Base-by-base conservation (phyloP, 2,888 invertebrate species). In the Mantis religiosa region DNA sequence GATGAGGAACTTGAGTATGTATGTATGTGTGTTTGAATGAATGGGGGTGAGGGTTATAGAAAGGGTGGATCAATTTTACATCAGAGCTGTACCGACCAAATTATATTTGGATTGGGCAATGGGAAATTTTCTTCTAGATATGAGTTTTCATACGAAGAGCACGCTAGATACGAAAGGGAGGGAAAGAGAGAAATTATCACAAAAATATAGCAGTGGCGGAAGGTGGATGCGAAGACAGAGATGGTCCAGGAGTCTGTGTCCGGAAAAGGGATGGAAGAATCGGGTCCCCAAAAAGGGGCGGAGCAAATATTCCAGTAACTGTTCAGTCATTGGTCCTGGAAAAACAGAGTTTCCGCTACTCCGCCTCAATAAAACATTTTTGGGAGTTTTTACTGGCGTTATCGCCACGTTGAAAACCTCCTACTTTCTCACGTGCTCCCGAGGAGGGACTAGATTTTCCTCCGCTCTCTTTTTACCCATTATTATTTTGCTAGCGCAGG, bases 341-440 rank as follows among this genome's bases (percentile, higher is more conserved):
- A 85, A 71, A 71, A 88, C 88, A 54, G 84, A 82, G 87, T 87
- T 85, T 87, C 87, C 54, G 28, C 89, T 83, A 90, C 89, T 86
- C 89, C 90, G 87, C 90, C 90, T 90, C 88, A 89, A 89, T 89
- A 86, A 87, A 89, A 90, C 89, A 90, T 90, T 90, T 90, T 90
- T 90, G 88, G 89, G 85, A 83, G 84, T 90, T 90, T 89, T 90
- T 90, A 89, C 90, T 90, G 89, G 89, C 88, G 85, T 90, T 90
- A 87, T 88, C 88, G 81, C 28, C 83, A 88, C 83, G 84, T 41
- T 85, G 84, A 87, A 89, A 89, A 88, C 85, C 87, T 84, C 87
- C 90, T 84, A 84, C 90, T 89, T 90, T 85, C 85, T 81, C 84
- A 82, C 87, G 82, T 84, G 87, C 82, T 47, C 27, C n/a, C 27